phyloP scores from a whole-genome alignment of 2,797 vertebrate genomes.

The Cynopterus sphinx region DNA sequence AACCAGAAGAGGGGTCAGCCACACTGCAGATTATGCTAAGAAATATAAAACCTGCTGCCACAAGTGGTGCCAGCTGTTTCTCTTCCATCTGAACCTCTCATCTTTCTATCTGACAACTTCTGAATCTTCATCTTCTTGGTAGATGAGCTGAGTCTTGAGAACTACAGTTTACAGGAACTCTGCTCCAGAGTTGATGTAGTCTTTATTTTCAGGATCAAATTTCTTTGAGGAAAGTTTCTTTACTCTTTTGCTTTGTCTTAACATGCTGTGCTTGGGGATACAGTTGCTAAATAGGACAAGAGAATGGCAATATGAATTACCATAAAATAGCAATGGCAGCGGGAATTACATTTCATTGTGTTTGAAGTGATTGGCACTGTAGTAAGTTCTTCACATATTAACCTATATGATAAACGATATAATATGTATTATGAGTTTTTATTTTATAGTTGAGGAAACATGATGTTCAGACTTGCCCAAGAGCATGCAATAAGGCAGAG shows the following conservation, averaged over 20 bases:
- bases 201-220: not conserved
- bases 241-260: not conserved
- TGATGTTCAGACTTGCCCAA: not conserved
- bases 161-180: not conserved
- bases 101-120: not conserved
- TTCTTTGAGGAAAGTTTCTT: not conserved
- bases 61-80: too few species aligned
- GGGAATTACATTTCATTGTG: not conserved
- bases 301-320: not conserved
- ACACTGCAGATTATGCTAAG: not conserved
- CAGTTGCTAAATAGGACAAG: not conserved
- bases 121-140: not conserved
- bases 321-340: not conserved
- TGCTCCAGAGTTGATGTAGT: not conserved
- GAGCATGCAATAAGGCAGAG: not conserved
- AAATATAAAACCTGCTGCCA: not conserved
- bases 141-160: not conserved
- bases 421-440: not conserved
- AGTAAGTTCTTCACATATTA: not conserved
- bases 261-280: not conserved
- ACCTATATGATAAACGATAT: not conserved
- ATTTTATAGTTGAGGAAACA: not conserved
- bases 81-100: not conserved
- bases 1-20: not conserved
- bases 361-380: not conserved